Evolutionary conservation across 1,140 invertebrate species (phyloP).

Genomic region (Teleogryllus occipitalis): DNA sequence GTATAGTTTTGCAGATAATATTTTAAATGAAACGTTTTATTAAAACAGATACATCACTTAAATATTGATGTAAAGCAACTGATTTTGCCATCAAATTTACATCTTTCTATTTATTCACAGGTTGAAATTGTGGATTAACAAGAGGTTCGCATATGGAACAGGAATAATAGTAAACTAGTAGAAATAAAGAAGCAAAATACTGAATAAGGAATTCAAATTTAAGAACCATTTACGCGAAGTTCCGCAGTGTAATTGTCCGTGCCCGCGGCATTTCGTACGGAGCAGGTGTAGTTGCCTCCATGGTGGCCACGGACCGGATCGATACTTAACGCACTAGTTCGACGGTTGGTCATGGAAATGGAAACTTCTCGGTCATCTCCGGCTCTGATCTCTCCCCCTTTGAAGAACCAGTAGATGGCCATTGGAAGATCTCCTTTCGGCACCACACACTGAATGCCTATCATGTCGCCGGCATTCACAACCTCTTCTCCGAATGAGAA

Average conservation of each 20-base stretch:
- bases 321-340: constrained; percentile 65
- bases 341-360: constrained; percentile 21
- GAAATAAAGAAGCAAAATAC: neutral
- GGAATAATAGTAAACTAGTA: too few relatives aligned
- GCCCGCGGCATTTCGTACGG: constrained; percentile 57
- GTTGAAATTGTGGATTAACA: too few relatives aligned
- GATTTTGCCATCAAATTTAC: too few relatives aligned
- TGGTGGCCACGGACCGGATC: constrained; percentile 64
- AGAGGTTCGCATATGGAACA: too few relatives aligned
- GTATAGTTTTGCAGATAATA: too few relatives aligned
- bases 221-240: constrained; percentile 54
- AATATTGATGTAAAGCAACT: too few relatives aligned
- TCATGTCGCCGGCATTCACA: constrained; percentile 40
- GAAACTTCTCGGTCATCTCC: constrained; percentile 40
- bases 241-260: constrained; percentile 48
- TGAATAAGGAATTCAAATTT: neutral
- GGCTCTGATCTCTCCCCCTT: constrained; percentile 37
- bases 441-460: constrained; percentile 32
- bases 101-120: too few relatives aligned
- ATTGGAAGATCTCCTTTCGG: constrained; percentile 36
- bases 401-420: constrained; percentile 32
- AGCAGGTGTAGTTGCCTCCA: constrained; percentile 64
- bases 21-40: too few relatives aligned
- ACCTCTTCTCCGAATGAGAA: constrained; percentile 34
- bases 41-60: too few relatives aligned